phyloP scores from a whole-genome alignment of 2,797 vertebrate species.

The Diplodus sargus region DNA sequence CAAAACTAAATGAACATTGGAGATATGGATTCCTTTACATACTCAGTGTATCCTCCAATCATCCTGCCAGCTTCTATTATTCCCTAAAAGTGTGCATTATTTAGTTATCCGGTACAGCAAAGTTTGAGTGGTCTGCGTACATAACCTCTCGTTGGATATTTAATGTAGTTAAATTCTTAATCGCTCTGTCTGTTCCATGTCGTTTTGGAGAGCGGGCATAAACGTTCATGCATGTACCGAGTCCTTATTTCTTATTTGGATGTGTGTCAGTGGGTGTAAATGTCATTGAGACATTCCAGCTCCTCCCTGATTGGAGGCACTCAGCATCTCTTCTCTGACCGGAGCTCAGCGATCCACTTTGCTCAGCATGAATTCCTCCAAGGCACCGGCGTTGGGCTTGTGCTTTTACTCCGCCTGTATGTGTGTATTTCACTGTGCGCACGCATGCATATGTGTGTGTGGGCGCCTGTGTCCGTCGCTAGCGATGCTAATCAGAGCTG shows the following conservation, averaged over 20 bases:
- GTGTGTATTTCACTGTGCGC: background rate
- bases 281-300: constrained; percentile 66
- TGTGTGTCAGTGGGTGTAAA: constrained; percentile 71
- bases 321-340: constrained; percentile 60
- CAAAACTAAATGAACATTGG: constrained; percentile 53
- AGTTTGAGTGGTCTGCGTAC: constrained; percentile 27
- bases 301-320: constrained; percentile 64
- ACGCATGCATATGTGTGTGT: background rate
- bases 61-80: constrained; percentile 31
- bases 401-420: constrained; percentile 23
- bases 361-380: constrained; percentile 62
- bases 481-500: constrained; percentile 73
- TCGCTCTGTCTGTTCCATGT: constrained; percentile 15
- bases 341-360: constrained; percentile 59
- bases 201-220: constrained; percentile 33
- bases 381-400: constrained; percentile 52
- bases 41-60: constrained; percentile 34
- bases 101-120: constrained; percentile 37
- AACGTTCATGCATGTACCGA: background rate
- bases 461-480: constrained; percentile 38
- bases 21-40: constrained; percentile 26
- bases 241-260: constrained; percentile 40
- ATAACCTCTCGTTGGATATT: constrained; percentile 28
- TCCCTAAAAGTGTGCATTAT: constrained; percentile 46
- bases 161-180: constrained; percentile 29